These are phyloP conservation scores for Chloroceryle inda DNA, from an alignment of 2,797 vertebrate genomes.

Conservation along the genomic window DNA sequence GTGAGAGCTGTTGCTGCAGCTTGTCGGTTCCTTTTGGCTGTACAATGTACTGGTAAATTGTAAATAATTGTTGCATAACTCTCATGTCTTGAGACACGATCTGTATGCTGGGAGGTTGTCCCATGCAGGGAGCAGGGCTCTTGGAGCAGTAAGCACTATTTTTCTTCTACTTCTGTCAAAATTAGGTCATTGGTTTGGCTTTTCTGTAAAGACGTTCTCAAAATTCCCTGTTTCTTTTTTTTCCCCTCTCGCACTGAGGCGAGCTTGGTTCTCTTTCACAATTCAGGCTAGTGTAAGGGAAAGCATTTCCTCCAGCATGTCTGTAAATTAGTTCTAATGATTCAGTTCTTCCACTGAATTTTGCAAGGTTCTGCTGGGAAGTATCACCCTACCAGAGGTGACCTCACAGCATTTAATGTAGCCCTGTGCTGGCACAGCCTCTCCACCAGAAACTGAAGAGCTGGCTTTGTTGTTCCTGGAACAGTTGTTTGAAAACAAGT, in stretches of 20 bases:
- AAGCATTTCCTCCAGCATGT: not conserved
- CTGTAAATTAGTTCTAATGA: not conserved
- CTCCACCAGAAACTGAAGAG: not conserved
- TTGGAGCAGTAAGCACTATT: not conserved
- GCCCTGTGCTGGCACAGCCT: not conserved
- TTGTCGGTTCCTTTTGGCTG: not conserved
- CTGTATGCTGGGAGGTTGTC: rapidly evolving
- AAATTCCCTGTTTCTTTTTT: not conserved
- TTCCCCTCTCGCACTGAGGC: not conserved
- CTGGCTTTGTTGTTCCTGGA: not conserved
- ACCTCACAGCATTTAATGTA: not conserved
- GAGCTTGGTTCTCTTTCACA: not conserved
- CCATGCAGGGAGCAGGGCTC: not conserved
- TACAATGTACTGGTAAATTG: rapidly evolving
- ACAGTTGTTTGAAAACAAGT: not conserved
- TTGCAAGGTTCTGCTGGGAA: not conserved
- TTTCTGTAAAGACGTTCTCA: not conserved
- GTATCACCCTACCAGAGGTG: not conserved
- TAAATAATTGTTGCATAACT: not conserved
- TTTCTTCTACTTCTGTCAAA: not conserved
- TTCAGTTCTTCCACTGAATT: not conserved
- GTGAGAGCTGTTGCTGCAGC: not conserved
- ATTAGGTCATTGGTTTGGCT: not conserved
- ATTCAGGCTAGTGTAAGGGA: not conserved
- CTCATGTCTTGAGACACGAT: not conserved